Evolutionary conservation across 35 echinoderm and acorn worm species (phyloP).

Genomic region (Ophioderma brevispina): DNA sequence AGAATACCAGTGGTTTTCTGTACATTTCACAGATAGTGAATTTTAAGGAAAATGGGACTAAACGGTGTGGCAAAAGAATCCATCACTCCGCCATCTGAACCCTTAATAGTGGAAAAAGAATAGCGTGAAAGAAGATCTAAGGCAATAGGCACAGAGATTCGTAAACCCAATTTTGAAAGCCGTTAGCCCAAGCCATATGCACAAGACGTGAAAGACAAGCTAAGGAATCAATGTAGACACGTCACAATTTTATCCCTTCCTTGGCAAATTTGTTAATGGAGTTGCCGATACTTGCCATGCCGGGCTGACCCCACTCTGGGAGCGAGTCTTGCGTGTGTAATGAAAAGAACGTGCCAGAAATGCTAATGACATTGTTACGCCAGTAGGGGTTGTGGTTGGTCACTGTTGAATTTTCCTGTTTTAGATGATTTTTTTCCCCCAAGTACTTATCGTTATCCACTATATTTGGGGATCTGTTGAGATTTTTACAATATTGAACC

Average conservation of each 20-base stretch:
- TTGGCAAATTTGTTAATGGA: constrained; percentile 11
- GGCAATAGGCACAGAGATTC: background rate
- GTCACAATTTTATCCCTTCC: background rate
- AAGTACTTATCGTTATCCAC: too few relatives aligned
- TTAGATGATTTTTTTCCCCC: too few relatives aligned
- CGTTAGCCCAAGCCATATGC: background rate
- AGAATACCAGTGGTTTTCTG: background rate
- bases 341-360: background rate
- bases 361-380: constrained; percentile 7
- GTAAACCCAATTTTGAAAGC: background rate
- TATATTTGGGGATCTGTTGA: too few relatives aligned
- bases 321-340: background rate
- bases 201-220: background rate
- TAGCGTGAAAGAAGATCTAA: background rate
- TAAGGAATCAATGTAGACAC: background rate
- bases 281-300: background rate
- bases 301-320: background rate
- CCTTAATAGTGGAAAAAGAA: background rate
- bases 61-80: background rate
- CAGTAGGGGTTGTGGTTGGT: background rate
- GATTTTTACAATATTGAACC: too few relatives aligned
- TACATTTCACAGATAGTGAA: background rate
- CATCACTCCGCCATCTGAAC: background rate
- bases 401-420: background rate
- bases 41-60: background rate